phyloP scores from a whole-genome alignment of 37 sponge, comb jelly and placozoan genomes.

The Bolinopsis microptera region DNA sequence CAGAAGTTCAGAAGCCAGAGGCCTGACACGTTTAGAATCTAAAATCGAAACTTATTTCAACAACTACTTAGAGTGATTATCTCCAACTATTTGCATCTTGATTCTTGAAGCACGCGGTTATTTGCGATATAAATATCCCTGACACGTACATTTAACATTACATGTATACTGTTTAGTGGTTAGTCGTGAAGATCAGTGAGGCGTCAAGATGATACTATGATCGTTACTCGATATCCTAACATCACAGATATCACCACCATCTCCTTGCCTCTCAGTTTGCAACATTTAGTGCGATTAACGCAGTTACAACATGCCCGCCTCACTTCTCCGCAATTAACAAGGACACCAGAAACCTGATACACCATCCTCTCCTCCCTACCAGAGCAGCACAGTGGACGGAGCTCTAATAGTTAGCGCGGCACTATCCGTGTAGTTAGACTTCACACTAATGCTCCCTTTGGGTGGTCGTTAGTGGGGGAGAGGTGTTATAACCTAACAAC shows the following conservation, averaged over 20 bases:
- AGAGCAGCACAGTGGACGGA: too few relatives aligned
- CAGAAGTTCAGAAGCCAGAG: too few relatives aligned
- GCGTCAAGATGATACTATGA: neutral
- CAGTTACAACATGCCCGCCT: neutral
- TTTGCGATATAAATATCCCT: too few relatives aligned
- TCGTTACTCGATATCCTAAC: neutral
- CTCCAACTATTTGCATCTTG: too few relatives aligned
- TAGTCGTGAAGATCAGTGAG: neutral
- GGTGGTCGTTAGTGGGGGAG: neutral
- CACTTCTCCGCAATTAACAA: neutral
- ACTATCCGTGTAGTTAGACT: neutral
- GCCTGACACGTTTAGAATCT: too few relatives aligned
- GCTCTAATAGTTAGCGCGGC: too few relatives aligned
- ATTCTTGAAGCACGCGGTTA: too few relatives aligned
- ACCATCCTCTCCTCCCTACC: neutral
- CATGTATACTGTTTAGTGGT: too few relatives aligned
- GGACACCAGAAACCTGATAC: neutral
- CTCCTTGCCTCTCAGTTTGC: neutral
- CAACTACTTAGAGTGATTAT: too few relatives aligned
- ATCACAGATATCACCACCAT: neutral
- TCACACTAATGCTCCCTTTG: neutral
- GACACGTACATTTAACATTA: too few relatives aligned
- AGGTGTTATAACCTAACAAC: too few relatives aligned
- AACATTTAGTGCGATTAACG: neutral
- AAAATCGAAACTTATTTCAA: too few relatives aligned